These are phyloP conservation scores for Agriopis aurantiaria DNA, from an alignment of 2,888 invertebrate species.

Conservation along the genomic window DNA sequence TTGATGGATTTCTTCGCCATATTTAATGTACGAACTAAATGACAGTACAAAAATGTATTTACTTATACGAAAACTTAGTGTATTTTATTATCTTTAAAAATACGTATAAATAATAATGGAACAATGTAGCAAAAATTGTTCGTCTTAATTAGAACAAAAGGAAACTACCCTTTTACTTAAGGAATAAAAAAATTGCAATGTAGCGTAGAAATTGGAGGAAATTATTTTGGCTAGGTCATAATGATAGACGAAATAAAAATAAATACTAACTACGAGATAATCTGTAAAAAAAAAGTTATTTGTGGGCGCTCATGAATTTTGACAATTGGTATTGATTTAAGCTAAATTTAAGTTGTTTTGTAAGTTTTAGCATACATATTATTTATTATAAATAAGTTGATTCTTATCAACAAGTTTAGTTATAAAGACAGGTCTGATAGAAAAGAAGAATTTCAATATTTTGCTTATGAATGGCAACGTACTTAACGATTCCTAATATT, in stretches of 20 bases:
- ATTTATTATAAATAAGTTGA: constrained; percentile 44
- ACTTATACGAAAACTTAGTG: constrained; percentile 39
- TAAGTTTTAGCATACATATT: constrained; percentile 32
- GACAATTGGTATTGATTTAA: constrained; percentile 11
- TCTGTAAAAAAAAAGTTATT: not conserved
- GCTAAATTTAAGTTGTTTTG: constrained; percentile 13
- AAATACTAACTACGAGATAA: not conserved
- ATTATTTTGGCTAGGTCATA: not conserved
- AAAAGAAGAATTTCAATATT: constrained; percentile 25
- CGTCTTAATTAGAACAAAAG: not conserved
- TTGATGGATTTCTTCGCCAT: constrained; percentile 57
- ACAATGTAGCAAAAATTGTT: constrained; percentile 1
- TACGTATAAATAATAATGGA: not conserved
- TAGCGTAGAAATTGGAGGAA: not conserved
- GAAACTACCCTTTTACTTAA: no score
- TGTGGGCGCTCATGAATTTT: constrained; percentile 2
- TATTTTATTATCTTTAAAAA: constrained; percentile 32
- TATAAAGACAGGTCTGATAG: constrained; percentile 31
- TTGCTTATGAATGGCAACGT: constrained; percentile 61
- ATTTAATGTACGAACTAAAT: constrained; percentile 60
- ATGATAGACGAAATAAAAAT: not conserved
- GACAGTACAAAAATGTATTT: constrained; percentile 72
- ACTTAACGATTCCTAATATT: constrained; percentile 56
- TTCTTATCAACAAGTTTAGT: constrained; percentile 14
- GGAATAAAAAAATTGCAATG: not conserved